Base-by-base conservation (phyloP, 1,140 invertebrate genomes). In the Drosophila biarmipes region DNA sequence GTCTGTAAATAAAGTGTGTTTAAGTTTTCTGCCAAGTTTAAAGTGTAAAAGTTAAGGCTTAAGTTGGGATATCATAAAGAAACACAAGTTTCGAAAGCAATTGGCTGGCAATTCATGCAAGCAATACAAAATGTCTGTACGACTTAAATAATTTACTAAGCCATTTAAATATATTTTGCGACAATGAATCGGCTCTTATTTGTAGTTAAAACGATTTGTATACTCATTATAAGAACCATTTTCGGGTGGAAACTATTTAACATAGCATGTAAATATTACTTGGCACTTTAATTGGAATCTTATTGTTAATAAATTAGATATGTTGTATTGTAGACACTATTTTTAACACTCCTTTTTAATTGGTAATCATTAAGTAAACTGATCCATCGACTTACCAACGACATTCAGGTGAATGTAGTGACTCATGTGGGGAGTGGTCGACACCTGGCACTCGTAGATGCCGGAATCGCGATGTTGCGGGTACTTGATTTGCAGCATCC, bases 371-470 rank as follows among this genome's bases (percentile, higher is more conserved):
- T 35, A 11, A 35, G 12, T 11, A 35, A 12, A 11, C 1, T 2
- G n/a, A 4, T 48, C 15, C 4, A 1, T 15, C 4, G 6, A 96
- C 96, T 96, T 92, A 97, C 97, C 96, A 77, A 97, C 96, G 57
- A 97, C 96, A 84, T 95, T 95, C 73, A 98, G 94, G 92, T 96
- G 95, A 87, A 97, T 95, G 87, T 96, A 97, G 91, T 97, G 96
- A 89, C 96, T 96, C 94, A 96, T 96, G 80, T 97, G 96, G 14
- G 96, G 96, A 5, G 96, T 97, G 31, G 97, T 97, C 64, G 96
- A 97, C 79, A 98, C 95, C 93, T 98, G 97, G 92, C 97, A 98
- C 93, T 98, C 97, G 92, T 98, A 98, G 68, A 96, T 95, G 67
- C 95, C 96, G 4, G 95, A 95, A 91, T 98, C 96, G 61, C 95